Percentiles rank a stretch among this genome's conserved stretches.
Conservation (phyloP, 2,888 invertebrate species). For the Brenthis ino region DNA sequence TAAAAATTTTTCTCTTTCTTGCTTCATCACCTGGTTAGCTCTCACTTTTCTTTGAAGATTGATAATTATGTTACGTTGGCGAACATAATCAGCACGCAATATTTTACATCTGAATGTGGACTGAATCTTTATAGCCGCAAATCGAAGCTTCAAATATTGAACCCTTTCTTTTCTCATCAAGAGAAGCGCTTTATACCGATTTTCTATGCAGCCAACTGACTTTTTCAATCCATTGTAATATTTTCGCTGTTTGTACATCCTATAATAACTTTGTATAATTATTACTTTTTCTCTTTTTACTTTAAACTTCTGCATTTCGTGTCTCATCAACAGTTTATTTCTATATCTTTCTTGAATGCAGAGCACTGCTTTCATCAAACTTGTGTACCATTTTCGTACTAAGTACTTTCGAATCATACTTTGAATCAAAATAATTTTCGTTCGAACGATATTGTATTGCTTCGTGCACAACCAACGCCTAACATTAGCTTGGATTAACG, state of each 20-base stretch:
- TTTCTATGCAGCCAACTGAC: slow-evolving; percentile 53
- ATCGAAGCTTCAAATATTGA: slow-evolving; percentile 56
- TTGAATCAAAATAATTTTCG: slow-evolving; percentile 56
- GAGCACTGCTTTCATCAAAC: slow-evolving; percentile 51
- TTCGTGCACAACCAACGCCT: slow-evolving; percentile 62
- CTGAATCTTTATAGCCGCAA: slow-evolving; percentile 70
- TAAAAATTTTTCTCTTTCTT: slow-evolving; percentile 61
- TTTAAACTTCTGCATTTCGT: slow-evolving; percentile 52
- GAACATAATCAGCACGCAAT: slow-evolving; percentile 61
- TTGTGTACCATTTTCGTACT: slow-evolving; percentile 51
- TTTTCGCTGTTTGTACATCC: slow-evolving; percentile 55
- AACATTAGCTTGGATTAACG: slow-evolving; percentile 57
- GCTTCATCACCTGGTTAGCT: slow-evolving; percentile 63
- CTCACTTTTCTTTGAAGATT: slow-evolving; percentile 78
- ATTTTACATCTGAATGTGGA: slow-evolving; percentile 68
- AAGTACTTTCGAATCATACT: slow-evolving; percentile 58
- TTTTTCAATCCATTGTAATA: slow-evolving; percentile 51
- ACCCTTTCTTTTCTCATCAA: slow-evolving; percentile 59
- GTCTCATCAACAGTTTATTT: slow-evolving; percentile 62
- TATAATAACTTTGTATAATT: slow-evolving; percentile 71
- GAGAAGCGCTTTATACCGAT: slow-evolving; percentile 55
- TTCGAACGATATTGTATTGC: slow-evolving; percentile 48
- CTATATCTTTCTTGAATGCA: slow-evolving; percentile 67
- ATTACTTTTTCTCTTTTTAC: slow-evolving; percentile 53
- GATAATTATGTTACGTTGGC: slow-evolving; percentile 56